Evolutionary conservation across 2,113 vertebrate species (phyloP).

Genomic region (Pangasianodon gigas): DNA sequence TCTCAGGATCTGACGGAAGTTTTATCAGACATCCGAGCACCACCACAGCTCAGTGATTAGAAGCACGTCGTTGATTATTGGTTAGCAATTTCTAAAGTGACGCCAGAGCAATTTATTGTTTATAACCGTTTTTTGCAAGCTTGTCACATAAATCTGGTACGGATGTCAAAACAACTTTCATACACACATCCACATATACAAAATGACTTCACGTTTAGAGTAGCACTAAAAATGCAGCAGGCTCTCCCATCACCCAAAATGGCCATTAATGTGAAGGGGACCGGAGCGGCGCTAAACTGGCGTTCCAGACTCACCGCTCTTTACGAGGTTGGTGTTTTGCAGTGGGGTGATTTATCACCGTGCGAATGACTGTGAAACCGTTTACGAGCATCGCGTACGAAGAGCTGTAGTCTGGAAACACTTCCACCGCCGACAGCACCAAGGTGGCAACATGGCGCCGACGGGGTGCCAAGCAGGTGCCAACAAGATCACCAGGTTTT

Average conservation of each 20-base stretch:
- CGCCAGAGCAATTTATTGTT: slow-evolving; percentile 49
- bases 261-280: slow-evolving; percentile 23
- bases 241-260: background rate
- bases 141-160: slow-evolving; percentile 62
- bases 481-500: slow-evolving; percentile 18
- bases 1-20: background rate
- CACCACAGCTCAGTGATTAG: background rate
- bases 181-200: background rate
- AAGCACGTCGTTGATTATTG: background rate
- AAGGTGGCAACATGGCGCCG: slow-evolving; percentile 38
- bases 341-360: slow-evolving; percentile 48
- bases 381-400: slow-evolving; percentile 40
- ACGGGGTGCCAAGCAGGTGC: slow-evolving; percentile 26
- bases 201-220: background rate
- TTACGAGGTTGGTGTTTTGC: slow-evolving; percentile 46
- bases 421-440: slow-evolving; percentile 24
- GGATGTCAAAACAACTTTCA: slow-evolving; percentile 37
- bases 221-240: background rate
- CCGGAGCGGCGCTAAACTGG: background rate
- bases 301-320: slow-evolving; percentile 25
- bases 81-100: background rate
- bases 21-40: background rate
- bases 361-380: slow-evolving; percentile 47
- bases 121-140: slow-evolving; percentile 67
- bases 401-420: slow-evolving; percentile 36